Conservation (phyloP, 2,888 invertebrate species). For the Chesias legatella region DNA sequence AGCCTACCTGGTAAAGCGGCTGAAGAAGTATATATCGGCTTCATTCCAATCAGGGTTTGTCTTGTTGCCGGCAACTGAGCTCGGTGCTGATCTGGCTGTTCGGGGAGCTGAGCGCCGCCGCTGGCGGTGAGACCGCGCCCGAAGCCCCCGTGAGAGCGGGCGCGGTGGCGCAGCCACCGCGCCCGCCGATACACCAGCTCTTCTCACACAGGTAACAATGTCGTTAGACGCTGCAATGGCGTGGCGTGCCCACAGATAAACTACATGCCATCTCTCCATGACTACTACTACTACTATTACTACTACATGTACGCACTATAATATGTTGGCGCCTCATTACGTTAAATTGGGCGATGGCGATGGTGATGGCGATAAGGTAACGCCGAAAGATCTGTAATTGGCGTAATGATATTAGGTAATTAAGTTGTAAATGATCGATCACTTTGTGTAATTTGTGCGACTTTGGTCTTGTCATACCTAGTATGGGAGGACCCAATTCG, state of each 20-base stretch:
- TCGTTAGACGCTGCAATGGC: too few species aligned
- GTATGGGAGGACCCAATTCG: too few species aligned
- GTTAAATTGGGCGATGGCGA: constrained; percentile 4
- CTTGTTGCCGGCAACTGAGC: constrained; percentile 81
- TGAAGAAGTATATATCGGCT: background rate
- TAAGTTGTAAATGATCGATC: constrained; percentile 5
- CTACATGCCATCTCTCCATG: too few species aligned
- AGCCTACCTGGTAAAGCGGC: too few species aligned
- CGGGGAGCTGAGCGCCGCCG: constrained; percentile 55
- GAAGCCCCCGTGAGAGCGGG: constrained; percentile 18
- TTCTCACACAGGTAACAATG: constrained; percentile 58
- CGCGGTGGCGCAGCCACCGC: constrained; percentile 19
- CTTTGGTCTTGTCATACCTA: too few species aligned
- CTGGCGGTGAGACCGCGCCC: constrained; percentile 21
- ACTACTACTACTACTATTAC: too few species aligned
- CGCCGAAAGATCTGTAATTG: constrained; percentile 8
- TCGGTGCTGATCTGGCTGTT: constrained; percentile 81
- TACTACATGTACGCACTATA: background rate
- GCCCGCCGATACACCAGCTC: constrained; percentile 57
- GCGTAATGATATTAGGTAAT: constrained; percentile 7
- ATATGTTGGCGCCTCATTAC: constrained; percentile 1
- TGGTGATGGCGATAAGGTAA: constrained; percentile 4
- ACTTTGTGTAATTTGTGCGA: background rate
- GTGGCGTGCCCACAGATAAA: too few species aligned
- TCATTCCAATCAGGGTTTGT: constrained; percentile 62